Evolutionary conservation across 2,113 vertebrate species (phyloP), one percentile per base, ranked within the genome.

Genomic region (Lanius ludovicianus): DNA sequence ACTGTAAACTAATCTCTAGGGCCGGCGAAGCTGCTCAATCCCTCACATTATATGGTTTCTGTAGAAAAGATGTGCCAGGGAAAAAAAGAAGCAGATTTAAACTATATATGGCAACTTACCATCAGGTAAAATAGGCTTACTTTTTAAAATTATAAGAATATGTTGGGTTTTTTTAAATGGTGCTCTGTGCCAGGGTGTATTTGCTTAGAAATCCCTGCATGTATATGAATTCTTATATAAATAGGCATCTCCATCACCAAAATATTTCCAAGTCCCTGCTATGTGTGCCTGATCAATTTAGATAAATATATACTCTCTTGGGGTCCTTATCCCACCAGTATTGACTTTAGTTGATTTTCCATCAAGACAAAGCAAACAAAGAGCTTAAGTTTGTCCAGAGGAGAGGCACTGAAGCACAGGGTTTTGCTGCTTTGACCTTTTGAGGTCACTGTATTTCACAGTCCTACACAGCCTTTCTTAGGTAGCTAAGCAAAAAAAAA

Each of bases 1-100:
- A 96, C 85, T 95, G 93, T 88, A 97, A 96, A 96, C 84, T 97
- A 97, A 98, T 98, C 96, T 97, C 95, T 75, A 92, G 92, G 92
- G 93, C 95, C 1, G 2, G 57, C 57, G 44, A 95, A 96, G 96
- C 93, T 91, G 81, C 71, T 89, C 56, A 81, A 68, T 82, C 70
- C 88, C 67, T 84, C 74, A 19, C 9, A 21, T 85, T 89, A 27
- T 21, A 63, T 19, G 20, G 74, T 73, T 95, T 93, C 91, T 91
- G 83, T 30, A 93, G 73, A 90, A 93, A 96, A 96, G 60, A 76
- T 28, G 46, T 47, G 14, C 41, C 69, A 57, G 49, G 20, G 65
- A 31, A 71, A 71, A 76, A 91, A 96, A 68, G 2, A 17, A 65
- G 21, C 21, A 81, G 37, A 70, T 84, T 78, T 95, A 89, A 93